Evolutionary conservation across 2,888 invertebrate genomes (phyloP).

Genomic region (Acanthosepion pharaonis): DNA sequence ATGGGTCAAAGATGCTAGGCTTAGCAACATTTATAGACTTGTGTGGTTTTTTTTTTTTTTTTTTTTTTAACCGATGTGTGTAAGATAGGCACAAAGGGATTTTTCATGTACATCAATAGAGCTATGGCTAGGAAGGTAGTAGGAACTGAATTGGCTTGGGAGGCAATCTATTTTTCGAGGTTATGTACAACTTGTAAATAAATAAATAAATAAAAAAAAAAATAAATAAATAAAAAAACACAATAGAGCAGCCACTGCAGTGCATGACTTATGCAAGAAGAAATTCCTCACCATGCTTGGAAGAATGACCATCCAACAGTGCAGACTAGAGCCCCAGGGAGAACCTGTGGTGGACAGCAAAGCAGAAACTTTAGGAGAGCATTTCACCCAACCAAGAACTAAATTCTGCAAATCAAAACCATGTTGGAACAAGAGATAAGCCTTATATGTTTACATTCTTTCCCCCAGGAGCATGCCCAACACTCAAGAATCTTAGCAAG

Average conservation of each 20-base stretch:
- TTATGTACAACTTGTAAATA: background rate
- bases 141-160: slow-evolving; percentile 18
- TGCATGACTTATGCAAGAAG: slow-evolving; percentile 46
- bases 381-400: slow-evolving; percentile 44
- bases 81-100: background rate
- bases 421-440: slow-evolving; percentile 45
- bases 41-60: background rate
- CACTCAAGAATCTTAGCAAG: background rate
- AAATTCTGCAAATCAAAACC: slow-evolving; percentile 41
- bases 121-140: slow-evolving; percentile 18
- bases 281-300: slow-evolving; percentile 47
- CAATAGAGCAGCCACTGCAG: slow-evolving; percentile 47
- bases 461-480: slow-evolving; percentile 43
- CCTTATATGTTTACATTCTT: slow-evolving; percentile 39
- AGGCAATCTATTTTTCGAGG: slow-evolving; percentile 13
- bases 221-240: background rate
- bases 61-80: background rate
- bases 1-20: slow-evolving; percentile 2
- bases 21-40: background rate
- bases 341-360: slow-evolving; percentile 47
- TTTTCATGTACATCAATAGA: background rate
- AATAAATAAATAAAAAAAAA: too few species aligned
- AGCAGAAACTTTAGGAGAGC: slow-evolving; percentile 47
- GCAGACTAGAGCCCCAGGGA: slow-evolving; percentile 47
- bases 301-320: slow-evolving; percentile 47